phyloP scores from a whole-genome alignment of 1,140 invertebrate genomes.

The Drosophila lowei region DNA sequence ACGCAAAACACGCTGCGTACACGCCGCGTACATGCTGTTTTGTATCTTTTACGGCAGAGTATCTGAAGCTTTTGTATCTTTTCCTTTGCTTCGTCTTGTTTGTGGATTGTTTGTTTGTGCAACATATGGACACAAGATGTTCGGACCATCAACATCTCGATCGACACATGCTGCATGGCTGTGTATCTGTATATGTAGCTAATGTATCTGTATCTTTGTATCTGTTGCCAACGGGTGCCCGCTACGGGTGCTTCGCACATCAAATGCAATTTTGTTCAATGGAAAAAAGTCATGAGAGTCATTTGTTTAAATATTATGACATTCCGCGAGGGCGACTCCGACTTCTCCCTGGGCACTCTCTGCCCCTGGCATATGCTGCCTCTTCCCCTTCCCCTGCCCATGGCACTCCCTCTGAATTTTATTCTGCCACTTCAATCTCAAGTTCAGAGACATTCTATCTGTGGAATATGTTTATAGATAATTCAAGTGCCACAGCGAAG shows the following conservation, averaged over 20 bases:
- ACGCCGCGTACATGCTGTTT: no score
- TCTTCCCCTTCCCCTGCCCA: no score
- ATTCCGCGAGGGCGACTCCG: no score
- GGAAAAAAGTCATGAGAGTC: not conserved
- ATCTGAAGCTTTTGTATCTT: conserved; percentile 11
- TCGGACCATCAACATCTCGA: conserved; percentile 43
- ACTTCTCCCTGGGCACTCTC: no score
- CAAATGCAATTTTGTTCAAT: not conserved
- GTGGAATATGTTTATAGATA: conserved; percentile 3
- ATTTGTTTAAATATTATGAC: conserved; percentile 2
- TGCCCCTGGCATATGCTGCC: no score
- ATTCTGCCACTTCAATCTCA: conserved; percentile 27
- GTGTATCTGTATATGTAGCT: not conserved
- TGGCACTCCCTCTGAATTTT: no score
- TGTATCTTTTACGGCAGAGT: not conserved
- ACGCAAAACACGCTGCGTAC: no score
- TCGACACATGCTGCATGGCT: conserved; percentile 41
- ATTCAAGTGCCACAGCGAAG: conserved; percentile 23
- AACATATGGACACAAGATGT: conserved; percentile 78
- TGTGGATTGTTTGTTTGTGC: conserved; percentile 65
- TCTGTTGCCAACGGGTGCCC: not conserved
- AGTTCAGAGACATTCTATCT: no score
- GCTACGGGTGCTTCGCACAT: no score
- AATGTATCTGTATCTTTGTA: not conserved
- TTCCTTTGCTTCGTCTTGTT: conserved; percentile 18